Conservation (phyloP, 2,113 vertebrate species). For the Rhodinocichla rosea region DNA sequence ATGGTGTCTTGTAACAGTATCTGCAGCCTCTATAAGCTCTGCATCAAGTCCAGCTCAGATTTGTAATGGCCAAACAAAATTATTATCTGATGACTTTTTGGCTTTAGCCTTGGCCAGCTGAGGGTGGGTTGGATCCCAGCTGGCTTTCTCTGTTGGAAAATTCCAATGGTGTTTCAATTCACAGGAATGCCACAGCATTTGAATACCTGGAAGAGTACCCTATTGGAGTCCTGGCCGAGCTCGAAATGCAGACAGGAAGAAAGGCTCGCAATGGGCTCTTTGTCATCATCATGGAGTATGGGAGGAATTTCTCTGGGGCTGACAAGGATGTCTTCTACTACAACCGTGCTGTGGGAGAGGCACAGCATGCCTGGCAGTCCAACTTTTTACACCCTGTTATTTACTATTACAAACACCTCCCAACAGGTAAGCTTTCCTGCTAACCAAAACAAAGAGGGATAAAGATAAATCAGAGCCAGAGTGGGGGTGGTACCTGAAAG, state of each 20-base stretch:
- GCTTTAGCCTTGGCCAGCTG: background rate
- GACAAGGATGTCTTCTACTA: constrained; percentile 81
- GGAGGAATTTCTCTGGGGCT: constrained; percentile 83
- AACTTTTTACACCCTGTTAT: constrained; percentile 97
- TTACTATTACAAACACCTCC: constrained; percentile 87
- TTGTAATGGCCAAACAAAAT: background rate
- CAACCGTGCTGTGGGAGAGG: constrained; percentile 85
- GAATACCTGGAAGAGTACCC: constrained; percentile 94
- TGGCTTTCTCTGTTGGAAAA: background rate
- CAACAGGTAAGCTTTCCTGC: constrained; percentile 78
- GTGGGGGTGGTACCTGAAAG: background rate
- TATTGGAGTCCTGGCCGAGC: constrained; percentile 80
- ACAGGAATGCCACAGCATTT: constrained; percentile 73
- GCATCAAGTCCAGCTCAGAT: background rate
- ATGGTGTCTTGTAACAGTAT: background rate
- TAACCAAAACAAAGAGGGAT: background rate
- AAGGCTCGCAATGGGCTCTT: constrained; percentile 78
- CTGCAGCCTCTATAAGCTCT: background rate
- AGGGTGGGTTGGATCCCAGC: background rate
- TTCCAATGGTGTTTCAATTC: background rate
- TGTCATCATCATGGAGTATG: constrained; percentile 90
- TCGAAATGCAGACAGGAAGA: constrained; percentile 82
- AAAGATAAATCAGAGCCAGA: background rate
- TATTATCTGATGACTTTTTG: background rate
- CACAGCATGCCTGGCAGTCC: constrained; percentile 88